phyloP scores from a whole-genome alignment of 2,113 vertebrate species.

The Oxyura jamaicensis region DNA sequence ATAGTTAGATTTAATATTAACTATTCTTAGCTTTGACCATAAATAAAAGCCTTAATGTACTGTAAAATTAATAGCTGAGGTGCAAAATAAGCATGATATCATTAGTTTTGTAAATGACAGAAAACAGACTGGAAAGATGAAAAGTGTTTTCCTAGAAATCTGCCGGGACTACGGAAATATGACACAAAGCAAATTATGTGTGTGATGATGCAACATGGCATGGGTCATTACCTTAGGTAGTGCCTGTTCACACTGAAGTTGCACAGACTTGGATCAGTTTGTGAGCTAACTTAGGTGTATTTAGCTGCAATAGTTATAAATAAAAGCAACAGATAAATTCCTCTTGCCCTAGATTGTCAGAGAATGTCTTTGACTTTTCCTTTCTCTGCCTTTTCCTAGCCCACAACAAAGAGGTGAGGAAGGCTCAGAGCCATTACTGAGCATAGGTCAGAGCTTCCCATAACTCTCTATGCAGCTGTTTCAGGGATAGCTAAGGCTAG shows the following conservation, averaged over 20 bases:
- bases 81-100: constrained; percentile 47
- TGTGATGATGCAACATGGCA: not conserved
- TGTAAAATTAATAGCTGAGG: constrained; percentile 54
- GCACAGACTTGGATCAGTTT: not conserved
- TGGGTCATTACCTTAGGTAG: not conserved
- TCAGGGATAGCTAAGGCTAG: not conserved
- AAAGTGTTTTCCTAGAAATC: not conserved
- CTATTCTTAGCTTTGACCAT: not conserved
- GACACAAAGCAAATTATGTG: not conserved
- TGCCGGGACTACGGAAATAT: not conserved
- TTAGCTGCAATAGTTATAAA: not conserved
- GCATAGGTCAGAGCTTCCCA: not conserved
- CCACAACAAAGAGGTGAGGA: not conserved
- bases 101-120: constrained; percentile 46
- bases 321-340: not conserved
- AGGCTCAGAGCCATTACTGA: not conserved
- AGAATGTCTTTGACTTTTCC: not conserved
- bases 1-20: not conserved
- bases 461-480: not conserved
- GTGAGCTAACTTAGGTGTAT: not conserved
- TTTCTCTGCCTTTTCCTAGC: not conserved
- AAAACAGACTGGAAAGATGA: constrained; percentile 28
- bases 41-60: not conserved
- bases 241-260: not conserved
- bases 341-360: not conserved